A percentile compares a stretch with the other conserved stretches of the same genome.
Evolutionary conservation across 2,113 vertebrate species (phyloP).

Genomic region (Nymphicus hollandicus): DNA sequence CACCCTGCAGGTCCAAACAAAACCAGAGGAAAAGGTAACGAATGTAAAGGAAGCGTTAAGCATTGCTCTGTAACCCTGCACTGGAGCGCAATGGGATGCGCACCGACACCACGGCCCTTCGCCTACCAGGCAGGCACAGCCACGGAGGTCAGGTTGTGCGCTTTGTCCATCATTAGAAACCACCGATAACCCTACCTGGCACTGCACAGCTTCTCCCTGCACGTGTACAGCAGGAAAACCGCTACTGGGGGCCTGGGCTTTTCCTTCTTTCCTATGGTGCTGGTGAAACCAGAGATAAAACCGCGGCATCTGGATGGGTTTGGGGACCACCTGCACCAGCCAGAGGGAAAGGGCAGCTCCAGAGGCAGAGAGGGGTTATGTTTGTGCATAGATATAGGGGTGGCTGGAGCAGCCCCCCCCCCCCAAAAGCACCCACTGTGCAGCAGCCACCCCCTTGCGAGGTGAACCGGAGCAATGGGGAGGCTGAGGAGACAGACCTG

Average conservation of each 20-base stretch:
- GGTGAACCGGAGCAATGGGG: fast-evolving
- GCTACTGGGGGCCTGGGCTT: fast-evolving
- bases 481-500: not conserved
- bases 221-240: fast-evolving
- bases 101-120: not conserved
- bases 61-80: fast-evolving
- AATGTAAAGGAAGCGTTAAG: not conserved
- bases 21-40: not conserved
- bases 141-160: not conserved
- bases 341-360: not conserved
- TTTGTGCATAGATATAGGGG: conserved; percentile 1
- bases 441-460: not conserved
- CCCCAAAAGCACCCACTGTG: not conserved
- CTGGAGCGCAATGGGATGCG: not conserved
- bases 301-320: not conserved
- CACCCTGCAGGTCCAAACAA: not conserved
- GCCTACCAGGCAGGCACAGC: not conserved
- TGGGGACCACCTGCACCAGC: not conserved
- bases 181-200: not conserved
- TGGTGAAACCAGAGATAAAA: not conserved
- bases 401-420: not conserved
- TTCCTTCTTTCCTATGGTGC: not conserved
- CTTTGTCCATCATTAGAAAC: not conserved
- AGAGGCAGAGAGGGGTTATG: not conserved
- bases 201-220: not conserved